Evolutionary conservation across 2,888 invertebrate genomes (phyloP), one percentile per base, ranked within the genome.

Genomic region (Megamerina dolium): DNA sequence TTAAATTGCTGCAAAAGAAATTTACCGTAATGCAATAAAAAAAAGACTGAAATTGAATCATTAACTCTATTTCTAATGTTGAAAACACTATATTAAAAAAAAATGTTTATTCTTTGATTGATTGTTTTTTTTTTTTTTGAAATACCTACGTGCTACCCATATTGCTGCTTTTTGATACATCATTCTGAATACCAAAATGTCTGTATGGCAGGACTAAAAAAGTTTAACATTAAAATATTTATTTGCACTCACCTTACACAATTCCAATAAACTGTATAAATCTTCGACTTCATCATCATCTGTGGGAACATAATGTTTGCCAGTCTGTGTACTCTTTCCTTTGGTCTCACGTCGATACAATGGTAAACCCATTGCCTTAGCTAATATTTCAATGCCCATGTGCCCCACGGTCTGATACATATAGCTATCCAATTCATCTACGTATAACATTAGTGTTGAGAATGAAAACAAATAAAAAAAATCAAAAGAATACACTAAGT

Each of bases 331-430:
- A n/a, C 94, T 87, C 52, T 80, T 78, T 29, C 99, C 97, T 55
- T 80, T 77, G 42, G 96, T 97, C 48, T 79, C 77, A 57, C 84
- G 81, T 48, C 91, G 78, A 71, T 86, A 97, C 37, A 99, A 73
- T 1, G 97, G 97, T 45, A 99, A 72, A 3, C 80, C 88, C 85
- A 96, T 88, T 2, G 99, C 96, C 69, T 92, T 86, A 19, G 94
- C 90, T 68, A 95, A 89, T 53, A 87, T 76, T 53, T 85, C 84
- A 52, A 99, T 85, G 14, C 91, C 93, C 75, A 95, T 90, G 68
- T 94, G 91, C 1, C 97, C 99, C 42, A 99, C 97, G 38, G 95
- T 95, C 77, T 99, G 99, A 69, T 96, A 99, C 99, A 99, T 99
- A 68, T 90, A 97, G 66, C 94, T 94, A 72, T 96, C 95, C 60